Percentiles rank a stretch among this genome's conserved stretches.
Conservation (phyloP, 2,113 vertebrate species). For the Pseudois nayaur region DNA sequence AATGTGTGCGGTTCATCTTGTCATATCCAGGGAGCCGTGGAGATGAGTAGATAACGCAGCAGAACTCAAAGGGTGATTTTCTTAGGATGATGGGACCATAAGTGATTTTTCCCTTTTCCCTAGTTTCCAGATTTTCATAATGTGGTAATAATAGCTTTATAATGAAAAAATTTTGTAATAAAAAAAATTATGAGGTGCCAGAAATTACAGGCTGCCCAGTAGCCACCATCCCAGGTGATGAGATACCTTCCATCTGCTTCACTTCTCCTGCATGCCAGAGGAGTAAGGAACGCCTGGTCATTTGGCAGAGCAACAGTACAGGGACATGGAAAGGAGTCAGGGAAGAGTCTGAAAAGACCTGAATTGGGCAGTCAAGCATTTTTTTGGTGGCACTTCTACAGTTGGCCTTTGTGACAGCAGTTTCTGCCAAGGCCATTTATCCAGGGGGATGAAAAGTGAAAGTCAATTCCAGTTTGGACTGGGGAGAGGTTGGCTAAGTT, state of each 20-base stretch:
- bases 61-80: background rate
- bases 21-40: background rate
- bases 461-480: conserved; percentile 50
- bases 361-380: background rate
- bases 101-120: conserved; percentile 31
- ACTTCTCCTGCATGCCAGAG: background rate
- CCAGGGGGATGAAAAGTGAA: conserved; percentile 42
- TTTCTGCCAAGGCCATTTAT: conserved; percentile 55
- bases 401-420: conserved; percentile 44
- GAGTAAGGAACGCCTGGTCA: background rate
- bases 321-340: background rate
- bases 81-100: background rate
- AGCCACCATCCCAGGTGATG: conserved; percentile 34
- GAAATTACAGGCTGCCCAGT: conserved; percentile 35
- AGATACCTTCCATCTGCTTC: background rate
- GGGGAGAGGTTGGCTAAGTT: conserved; percentile 12
- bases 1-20: background rate
- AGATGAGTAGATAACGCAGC: background rate
- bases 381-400: conserved; percentile 49
- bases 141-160: conserved; percentile 57
- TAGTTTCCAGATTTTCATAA: conserved; percentile 45
- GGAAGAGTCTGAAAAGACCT: background rate
- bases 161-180: conserved; percentile 56
- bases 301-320: background rate
- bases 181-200: conserved; percentile 61